These are phyloP conservation scores for Shinisaurus crocodilurus DNA, from an alignment of 2,113 vertebrate species.

Conservation along the genomic window DNA sequence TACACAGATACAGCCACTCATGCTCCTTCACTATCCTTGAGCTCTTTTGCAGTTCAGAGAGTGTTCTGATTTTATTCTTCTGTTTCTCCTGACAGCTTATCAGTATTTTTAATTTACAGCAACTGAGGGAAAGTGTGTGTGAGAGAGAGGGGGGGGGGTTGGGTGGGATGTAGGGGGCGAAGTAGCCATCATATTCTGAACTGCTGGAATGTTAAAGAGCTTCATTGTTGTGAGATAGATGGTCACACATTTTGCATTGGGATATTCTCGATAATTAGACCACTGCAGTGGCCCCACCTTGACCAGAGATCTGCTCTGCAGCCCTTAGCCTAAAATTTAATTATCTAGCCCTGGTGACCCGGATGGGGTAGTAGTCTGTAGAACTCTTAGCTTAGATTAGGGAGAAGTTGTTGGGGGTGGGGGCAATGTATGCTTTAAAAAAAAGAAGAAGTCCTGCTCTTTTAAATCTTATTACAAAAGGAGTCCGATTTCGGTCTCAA, in stretches of 20 bases:
- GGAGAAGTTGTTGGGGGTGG: rapidly evolving
- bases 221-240: background rate
- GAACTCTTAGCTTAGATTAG: too few species aligned
- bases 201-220: background rate
- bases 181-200: background rate
- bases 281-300: background rate
- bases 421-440: rapidly evolving
- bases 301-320: background rate
- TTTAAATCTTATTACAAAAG: background rate
- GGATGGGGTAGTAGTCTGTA: background rate
- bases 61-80: background rate
- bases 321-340: background rate
- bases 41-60: background rate
- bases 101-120: background rate
- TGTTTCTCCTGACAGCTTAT: background rate
- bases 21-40: background rate
- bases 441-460: background rate
- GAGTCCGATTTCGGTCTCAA: background rate
- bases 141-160: too few species aligned
- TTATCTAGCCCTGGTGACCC: background rate
- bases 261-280: background rate
- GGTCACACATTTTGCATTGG: background rate
- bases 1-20: too few species aligned
- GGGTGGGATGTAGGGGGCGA: too few species aligned
- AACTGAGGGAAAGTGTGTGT: background rate